These are phyloP conservation scores for Drosophila peninsularis DNA, from an alignment of 2,888 invertebrate species.

Conservation along the genomic window DNA sequence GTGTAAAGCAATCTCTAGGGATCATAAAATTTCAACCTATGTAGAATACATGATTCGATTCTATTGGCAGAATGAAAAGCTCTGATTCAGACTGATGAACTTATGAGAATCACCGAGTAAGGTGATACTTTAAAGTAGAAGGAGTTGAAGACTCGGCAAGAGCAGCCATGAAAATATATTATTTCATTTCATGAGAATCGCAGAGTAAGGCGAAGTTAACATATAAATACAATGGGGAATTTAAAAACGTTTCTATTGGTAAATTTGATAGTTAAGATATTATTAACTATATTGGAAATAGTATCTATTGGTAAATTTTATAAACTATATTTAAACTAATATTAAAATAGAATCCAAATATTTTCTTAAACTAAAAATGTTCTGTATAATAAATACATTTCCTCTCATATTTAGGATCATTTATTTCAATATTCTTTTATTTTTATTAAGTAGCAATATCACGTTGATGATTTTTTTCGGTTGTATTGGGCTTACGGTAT, in stretches of 20 bases:
- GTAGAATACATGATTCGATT: neutral
- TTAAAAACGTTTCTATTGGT: no score
- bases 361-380: neutral
- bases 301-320: no score
- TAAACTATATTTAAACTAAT: no score
- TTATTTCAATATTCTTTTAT: slow-evolving; percentile 39
- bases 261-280: no score
- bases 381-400: neutral
- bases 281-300: no score
- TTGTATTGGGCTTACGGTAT: slow-evolving; percentile 34
- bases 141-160: no score
- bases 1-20: neutral
- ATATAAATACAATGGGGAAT: neutral
- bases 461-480: slow-evolving; percentile 67
- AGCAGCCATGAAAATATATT: no score
- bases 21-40: neutral
- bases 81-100: neutral
- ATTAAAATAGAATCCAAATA: neutral
- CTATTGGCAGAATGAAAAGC: neutral
- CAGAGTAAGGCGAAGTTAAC: neutral
- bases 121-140: no score
- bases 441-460: slow-evolving; percentile 70
- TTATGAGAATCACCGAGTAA: no score
- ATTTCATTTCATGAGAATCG: no score
- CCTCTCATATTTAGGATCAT: slow-evolving; percentile 40